Evolutionary conservation across 2,797 vertebrate species (phyloP).

Genomic region (Eurystomus glaucurus): DNA sequence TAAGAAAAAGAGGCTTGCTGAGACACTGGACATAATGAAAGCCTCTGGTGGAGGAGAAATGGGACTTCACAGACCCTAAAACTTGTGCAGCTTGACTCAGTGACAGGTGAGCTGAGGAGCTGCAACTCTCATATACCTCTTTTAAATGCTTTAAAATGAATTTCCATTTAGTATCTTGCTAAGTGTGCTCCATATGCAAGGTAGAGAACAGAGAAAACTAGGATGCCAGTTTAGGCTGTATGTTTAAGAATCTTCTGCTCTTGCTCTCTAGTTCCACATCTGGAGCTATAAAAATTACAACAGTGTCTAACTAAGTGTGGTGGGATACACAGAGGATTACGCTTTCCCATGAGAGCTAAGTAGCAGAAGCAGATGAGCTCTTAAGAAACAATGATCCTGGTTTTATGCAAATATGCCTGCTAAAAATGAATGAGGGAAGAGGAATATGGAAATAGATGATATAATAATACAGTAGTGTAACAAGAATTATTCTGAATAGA

Average conservation of each 20-base stretch:
- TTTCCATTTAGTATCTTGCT: background rate
- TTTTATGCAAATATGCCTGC: slow-evolving; percentile 33
- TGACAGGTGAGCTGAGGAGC: background rate
- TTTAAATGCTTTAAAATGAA: background rate
- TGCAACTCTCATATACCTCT: background rate
- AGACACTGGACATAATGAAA: background rate
- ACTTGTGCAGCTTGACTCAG: background rate
- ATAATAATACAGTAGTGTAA: slow-evolving; percentile 38
- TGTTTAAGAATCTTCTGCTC: background rate
- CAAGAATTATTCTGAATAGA: slow-evolving; percentile 27
- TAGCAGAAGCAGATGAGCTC: slow-evolving; percentile 9
- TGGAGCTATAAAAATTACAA: background rate
- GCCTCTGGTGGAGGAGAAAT: background rate
- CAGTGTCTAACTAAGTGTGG: background rate
- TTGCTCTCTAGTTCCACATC: background rate
- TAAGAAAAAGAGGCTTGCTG: slow-evolving; percentile 7
- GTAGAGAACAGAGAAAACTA: background rate
- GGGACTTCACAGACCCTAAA: background rate
- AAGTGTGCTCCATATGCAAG: background rate
- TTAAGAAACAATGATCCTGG: background rate
- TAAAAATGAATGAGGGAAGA: slow-evolving; percentile 21
- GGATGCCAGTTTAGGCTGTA: background rate
- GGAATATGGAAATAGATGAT: slow-evolving; percentile 6
- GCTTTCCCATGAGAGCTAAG: background rate
- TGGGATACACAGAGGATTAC: background rate